A percentile compares a stretch with the other conserved stretches of the same genome.
Conservation (phyloP, 2,797 vertebrate species). For the Orestias chungarensis region DNA sequence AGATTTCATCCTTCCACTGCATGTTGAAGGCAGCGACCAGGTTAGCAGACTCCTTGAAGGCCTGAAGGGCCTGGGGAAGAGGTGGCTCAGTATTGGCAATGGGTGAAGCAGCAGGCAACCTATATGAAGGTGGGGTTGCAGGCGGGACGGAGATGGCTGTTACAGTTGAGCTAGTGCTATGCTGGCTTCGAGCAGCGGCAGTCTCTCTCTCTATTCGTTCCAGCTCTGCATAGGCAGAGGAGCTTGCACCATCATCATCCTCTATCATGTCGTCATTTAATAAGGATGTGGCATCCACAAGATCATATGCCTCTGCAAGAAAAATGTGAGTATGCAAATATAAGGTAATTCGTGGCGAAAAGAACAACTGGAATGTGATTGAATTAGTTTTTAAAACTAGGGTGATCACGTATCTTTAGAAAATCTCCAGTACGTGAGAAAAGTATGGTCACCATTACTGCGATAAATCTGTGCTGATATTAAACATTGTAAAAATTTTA, state of each 20-base stretch:
- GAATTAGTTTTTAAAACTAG: slow-evolving; percentile 55
- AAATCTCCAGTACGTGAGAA: slow-evolving; percentile 78
- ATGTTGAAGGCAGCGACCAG: slow-evolving; percentile 86
- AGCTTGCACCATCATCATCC: slow-evolving; percentile 85
- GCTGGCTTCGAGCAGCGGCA: slow-evolving; percentile 82
- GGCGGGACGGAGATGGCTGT: slow-evolving; percentile 85
- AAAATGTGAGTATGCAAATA: slow-evolving; percentile 82
- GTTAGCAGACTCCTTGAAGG: slow-evolving; percentile 86
- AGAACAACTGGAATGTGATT: slow-evolving; percentile 78
- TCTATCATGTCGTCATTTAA: slow-evolving; percentile 87
- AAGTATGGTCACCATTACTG: too few relatives aligned
- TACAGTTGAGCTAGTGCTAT: slow-evolving; percentile 86
- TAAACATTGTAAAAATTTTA: slow-evolving; percentile 4
- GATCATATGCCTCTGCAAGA: slow-evolving; percentile 88
- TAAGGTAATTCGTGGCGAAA: slow-evolving; percentile 79
- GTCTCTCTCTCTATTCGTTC: slow-evolving; percentile 83
- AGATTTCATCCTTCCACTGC: slow-evolving; percentile 88
- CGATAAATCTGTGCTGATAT: too few relatives aligned
- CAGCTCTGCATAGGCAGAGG: slow-evolving; percentile 84
- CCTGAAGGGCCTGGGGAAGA: slow-evolving; percentile 84
- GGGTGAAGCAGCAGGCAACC: slow-evolving; percentile 71
- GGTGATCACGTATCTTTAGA: slow-evolving; percentile 71
- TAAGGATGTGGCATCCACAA: slow-evolving; percentile 84
- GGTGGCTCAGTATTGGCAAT: slow-evolving; percentile 74
- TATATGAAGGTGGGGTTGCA: slow-evolving; percentile 79